Evolutionary conservation across 2,888 invertebrate species (phyloP), one percentile per base, ranked within the genome.

Genomic region (Pheosia gnoma): DNA sequence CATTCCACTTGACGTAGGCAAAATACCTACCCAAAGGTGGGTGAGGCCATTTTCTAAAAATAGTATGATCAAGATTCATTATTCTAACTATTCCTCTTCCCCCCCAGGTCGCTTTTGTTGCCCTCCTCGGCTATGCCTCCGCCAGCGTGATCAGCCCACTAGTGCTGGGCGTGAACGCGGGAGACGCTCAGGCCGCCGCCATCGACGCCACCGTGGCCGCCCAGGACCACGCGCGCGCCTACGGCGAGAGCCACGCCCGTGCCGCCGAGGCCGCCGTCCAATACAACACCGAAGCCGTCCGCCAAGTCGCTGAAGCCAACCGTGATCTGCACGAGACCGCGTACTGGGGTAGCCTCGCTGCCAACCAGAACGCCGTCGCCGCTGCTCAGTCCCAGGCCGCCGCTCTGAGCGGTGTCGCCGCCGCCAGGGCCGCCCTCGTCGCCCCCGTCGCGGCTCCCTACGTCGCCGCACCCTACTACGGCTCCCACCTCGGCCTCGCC

Each of bases 111-210:
- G 89, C 87, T 84, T 90, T 93, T 85, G 84, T 86, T 79, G 93
- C 93, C 89, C 75, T 93, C 81, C 83, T 93, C 87, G 93, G 92
- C 90, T 93, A 90, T 83, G 91, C 93, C 76, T 87, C 92, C 81
- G 93, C 93, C 72, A 80, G 88, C 72, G 80, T 84, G 65, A 79
- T 93, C 82, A 77, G 86, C 62, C 91, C 91, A 56, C 72, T 85
- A 6, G 81, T 80, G 10, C 78, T 81, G 69, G 91, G 91, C 71
- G 83, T 87, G 58, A 93, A 90, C 87, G 77, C 81, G 11, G 93
- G 93, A 51, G 93, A 93, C 78, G 89, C 88, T 0, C 91, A 93
- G 74, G 93, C 91, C 45, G 93, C 93, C 60, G 90, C 85, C 77
- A 93, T 93, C 71, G 88, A 93, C 84, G 89, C 89, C 47, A 85